Base-by-base conservation (phyloP, 2,797 vertebrate species). In the Buphagus erythrorhynchus region DNA sequence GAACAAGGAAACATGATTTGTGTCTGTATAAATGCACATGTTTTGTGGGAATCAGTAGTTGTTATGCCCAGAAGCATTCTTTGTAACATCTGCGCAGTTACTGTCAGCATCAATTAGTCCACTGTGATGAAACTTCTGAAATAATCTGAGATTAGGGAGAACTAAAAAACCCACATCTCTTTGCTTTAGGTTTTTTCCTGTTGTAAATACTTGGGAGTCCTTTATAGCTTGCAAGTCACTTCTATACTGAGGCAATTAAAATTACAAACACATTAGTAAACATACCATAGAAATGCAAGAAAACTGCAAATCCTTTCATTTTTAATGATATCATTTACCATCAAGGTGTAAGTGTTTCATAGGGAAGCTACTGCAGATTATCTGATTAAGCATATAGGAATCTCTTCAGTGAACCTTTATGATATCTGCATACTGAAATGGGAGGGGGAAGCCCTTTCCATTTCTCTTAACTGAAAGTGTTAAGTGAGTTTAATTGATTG, bases 1-100 rank as follows among this genome's bases (percentile, higher is more conserved):
- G 74, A 89, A 67, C 46, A 85, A 66, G 82, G 62, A 90, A 86
- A 73, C 59, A 54, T 77, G 63, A 96, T 92, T 90, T 63, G 42
- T 45, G 38, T 69, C 58, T 77, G 17, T 91, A 58, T 65, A 86
- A 84, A 88, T 33, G 48, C 46, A 45, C 33, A 31, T 82, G n/a
- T 17, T 78, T 83, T 74, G 35, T 91, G 69, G 20, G 22, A 77
- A 22, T 68, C 65, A 42, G 29, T 75, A 88, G 73, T 46, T 77
- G n/a, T 75, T 75, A 61, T 35, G 43, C 65, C 62, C 58, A 74
- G 52, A 48, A 91, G 68, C 78, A 43, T 92, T 95, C 67, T 77
- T 36, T 58, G 18, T 51, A 74, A 38, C 19, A 13, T 84, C 45
- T 71, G 74, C 54, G 92, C 63, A 33, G 36, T 77, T 93, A 49